Evolutionary conservation across 2,888 invertebrate genomes (phyloP), one percentile per base, ranked within the genome.

Genomic region (Scelioninae gen. 2): DNA sequence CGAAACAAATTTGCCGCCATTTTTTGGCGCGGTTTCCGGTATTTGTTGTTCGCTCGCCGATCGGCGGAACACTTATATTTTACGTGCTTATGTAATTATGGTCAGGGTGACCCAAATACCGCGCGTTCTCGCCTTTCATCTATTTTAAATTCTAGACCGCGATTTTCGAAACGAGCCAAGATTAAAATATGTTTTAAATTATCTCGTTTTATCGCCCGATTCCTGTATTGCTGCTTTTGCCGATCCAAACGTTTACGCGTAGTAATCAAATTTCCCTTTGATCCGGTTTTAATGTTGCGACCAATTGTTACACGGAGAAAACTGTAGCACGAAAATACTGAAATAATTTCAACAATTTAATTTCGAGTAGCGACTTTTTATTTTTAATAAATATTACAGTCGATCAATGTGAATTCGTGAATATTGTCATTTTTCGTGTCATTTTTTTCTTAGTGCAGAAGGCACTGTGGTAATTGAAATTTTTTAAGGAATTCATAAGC

Each of bases 91-190:
- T 63, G 58, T 63, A 73, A 73, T 73, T 73, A 57, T 63, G 57
- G 52, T 45, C 63, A 63, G 39, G 45, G 43, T 73, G 73, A 73
- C 73, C 61, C 53, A 45, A 57, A 73, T 73, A 50, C 68, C 68
- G 13, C 37, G 45, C 58, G 19, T 58, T 73, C 64, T 7, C 45
- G 53, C 50, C 65, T 68, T 52, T 64, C 64, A 53, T 58, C 73
- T 68, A 73, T 73, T 68, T 68, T 73, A 41, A 68, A 53, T 55
- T 60, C 60, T 55, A 50, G 50, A 52, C 57, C 39, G 39, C 25
- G 18, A 61, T 73, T 73, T 68, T 63, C 63, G 52, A 68, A 63
- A 53, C 52, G 11, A 50, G 53, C 55, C 57, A 57, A 73, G 67
- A 68, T 61, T 60, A 60, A 65, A n/a, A n/a, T n/a, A 61, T 16